phyloP scores from a whole-genome alignment of 2,113 vertebrate genomes.

The Cryptotis parvus region DNA sequence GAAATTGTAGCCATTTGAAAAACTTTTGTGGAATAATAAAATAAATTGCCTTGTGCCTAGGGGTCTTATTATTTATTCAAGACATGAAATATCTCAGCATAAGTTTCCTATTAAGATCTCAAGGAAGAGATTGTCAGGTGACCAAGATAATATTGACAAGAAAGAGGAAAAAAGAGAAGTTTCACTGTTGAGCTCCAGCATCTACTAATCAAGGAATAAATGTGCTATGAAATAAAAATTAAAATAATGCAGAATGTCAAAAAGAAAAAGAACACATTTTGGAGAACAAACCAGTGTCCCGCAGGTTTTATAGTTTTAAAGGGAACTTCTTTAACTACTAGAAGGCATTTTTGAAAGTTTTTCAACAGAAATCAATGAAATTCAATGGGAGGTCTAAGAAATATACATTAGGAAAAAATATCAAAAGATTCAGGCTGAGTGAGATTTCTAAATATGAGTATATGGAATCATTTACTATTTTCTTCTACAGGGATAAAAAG shows the following conservation, averaged over 20 bases:
- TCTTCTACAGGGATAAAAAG: background rate
- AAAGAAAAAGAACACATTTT: too few relatives aligned
- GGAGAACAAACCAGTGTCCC: background rate
- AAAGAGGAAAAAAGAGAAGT: background rate
- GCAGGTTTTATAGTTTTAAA: background rate
- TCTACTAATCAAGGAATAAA: background rate
- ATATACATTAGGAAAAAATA: background rate
- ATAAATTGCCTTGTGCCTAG: background rate
- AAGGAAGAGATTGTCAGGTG: accelerated
- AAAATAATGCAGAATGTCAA: background rate
- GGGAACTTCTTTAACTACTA: background rate
- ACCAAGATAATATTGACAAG: background rate
- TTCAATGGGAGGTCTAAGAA: slow-evolving; percentile 19
- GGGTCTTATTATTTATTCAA: background rate
- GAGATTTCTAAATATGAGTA: background rate
- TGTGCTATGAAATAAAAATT: background rate
- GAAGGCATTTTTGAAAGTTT: background rate
- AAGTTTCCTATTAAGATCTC: background rate
- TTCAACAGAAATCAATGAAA: slow-evolving; percentile 19
- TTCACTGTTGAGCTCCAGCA: background rate
- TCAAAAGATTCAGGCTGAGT: background rate
- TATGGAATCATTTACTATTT: background rate
- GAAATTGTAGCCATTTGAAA: background rate
- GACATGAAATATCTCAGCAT: background rate
- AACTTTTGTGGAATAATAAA: background rate